A percentile compares a stretch with the other conserved stretches of the same genome.
These are phyloP conservation scores for Erythrolamprus reginae DNA, from an alignment of 2,113 vertebrate species.

Conservation along the genomic window DNA sequence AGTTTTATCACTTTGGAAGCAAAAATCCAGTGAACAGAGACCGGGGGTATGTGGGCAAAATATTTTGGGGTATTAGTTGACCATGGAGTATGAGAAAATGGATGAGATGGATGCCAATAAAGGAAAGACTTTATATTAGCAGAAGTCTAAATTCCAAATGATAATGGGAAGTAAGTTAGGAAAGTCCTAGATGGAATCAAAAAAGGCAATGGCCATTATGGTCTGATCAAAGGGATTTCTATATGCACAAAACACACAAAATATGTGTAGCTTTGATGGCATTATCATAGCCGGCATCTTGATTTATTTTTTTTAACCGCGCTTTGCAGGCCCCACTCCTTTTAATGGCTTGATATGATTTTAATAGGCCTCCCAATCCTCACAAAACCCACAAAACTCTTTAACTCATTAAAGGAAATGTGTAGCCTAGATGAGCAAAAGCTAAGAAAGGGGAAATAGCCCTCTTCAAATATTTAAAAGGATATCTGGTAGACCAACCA, in stretches of 20 bases:
- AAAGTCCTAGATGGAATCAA: not conserved
- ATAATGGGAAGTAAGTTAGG: not conserved
- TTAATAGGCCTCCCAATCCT: not conserved
- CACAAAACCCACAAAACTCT: not conserved
- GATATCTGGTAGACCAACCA: not conserved
- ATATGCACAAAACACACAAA: not conserved
- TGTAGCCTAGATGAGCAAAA: not conserved
- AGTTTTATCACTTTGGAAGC: not conserved
- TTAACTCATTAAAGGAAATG: not conserved
- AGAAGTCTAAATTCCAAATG: not conserved
- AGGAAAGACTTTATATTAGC: not conserved
- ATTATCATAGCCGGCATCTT: not conserved
- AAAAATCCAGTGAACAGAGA: not conserved
- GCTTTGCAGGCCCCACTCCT: not conserved
- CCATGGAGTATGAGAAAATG: not conserved
- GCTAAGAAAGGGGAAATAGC: not conserved
- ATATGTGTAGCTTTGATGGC: not conserved
- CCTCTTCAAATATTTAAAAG: not conserved
- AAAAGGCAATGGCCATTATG: not conserved
- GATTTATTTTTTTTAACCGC: not conserved
- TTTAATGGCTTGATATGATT: not conserved
- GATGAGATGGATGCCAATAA: not conserved
- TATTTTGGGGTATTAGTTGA: not conserved
- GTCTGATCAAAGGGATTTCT: not conserved
- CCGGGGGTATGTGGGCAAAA: not conserved